Base-by-base conservation (phyloP, 1,140 invertebrate species). In the Calephelis virginiensis region DNA sequence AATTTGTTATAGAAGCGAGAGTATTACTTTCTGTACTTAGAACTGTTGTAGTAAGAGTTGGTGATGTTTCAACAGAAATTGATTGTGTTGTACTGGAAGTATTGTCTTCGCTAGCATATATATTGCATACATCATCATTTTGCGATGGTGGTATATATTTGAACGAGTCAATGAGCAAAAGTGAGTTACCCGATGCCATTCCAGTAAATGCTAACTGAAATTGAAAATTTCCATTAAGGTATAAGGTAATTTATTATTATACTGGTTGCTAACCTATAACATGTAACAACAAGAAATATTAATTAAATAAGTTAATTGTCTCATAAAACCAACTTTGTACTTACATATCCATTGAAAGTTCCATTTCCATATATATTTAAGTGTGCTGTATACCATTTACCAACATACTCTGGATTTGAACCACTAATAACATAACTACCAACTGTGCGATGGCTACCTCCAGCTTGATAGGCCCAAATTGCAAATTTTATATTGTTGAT, bases 201-300 rank as follows among this genome's bases (percentile, higher is more conserved):
- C 60, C 60, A 8, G 43, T 43, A 13, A 60, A 60, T 12, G 59
- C 28, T 60, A 60, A n/a, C 59, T 60, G 59, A 60, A 60, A 60
- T 38, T n/a, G 6, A 37, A 11, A 60, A 28, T 10, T 38, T 40
- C 0, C 12, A 40, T 12, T 0, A 5, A 28, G 5, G 28, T 28
- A 4, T 28, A 4, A 28, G 5, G 2, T n/a, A n/a, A 28, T 28
- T 28, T 28, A 28, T n/a, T 28, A 28, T 28, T 28, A 17, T 17
- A 1, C 28, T 28, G 28, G 28, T 4, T 28, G 28, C 28, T 28
- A 28, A 4, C 28, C 28, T 28, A 28, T 28, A 3, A 28, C 2
- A 4, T 28, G 28, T 28, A 28, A 28, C 28, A 28, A 28, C 3
- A 28, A 28, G 1, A n/a, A n/a, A n/a, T n/a, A n/a, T n/a, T n/a